Percentiles rank a stretch among this genome's conserved stretches.
Evolutionary conservation across 2,797 vertebrate genomes (phyloP).

Genomic region (Poecile montanus): DNA sequence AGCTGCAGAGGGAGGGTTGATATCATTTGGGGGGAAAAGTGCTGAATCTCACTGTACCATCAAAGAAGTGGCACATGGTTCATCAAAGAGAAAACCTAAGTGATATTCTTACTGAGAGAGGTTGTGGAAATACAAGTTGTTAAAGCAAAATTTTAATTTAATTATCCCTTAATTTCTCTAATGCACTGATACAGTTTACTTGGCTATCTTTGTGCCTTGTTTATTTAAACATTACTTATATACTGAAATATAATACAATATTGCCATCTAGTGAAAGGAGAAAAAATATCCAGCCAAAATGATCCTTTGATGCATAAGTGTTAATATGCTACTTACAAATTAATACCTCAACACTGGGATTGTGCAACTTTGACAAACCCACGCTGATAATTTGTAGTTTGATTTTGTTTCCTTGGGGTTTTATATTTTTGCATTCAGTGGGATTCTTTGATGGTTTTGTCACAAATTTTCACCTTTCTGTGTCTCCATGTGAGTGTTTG

Average conservation of each 20-base stretch:
- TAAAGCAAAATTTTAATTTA: not conserved
- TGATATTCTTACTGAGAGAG: not conserved
- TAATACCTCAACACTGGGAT: not conserved
- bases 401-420: not conserved
- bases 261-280: conserved; percentile 67
- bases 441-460: not conserved
- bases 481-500: not conserved
- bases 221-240: not conserved
- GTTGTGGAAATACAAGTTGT: not conserved
- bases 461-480: not conserved
- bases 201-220: not conserved
- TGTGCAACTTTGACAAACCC: not conserved
- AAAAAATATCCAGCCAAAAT: not conserved
- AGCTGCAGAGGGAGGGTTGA: fast-evolving
- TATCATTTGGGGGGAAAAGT: fast-evolving
- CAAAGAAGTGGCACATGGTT: not conserved
- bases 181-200: not conserved
- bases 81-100: not conserved
- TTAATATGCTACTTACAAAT: not conserved
- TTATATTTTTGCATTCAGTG: not conserved
- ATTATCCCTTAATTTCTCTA: not conserved
- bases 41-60: not conserved
- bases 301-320: not conserved
- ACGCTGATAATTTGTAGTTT: not conserved
- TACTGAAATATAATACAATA: conserved; percentile 19